Conservation (phyloP, 2,113 vertebrate species). For the Aramus guarauna region DNA sequence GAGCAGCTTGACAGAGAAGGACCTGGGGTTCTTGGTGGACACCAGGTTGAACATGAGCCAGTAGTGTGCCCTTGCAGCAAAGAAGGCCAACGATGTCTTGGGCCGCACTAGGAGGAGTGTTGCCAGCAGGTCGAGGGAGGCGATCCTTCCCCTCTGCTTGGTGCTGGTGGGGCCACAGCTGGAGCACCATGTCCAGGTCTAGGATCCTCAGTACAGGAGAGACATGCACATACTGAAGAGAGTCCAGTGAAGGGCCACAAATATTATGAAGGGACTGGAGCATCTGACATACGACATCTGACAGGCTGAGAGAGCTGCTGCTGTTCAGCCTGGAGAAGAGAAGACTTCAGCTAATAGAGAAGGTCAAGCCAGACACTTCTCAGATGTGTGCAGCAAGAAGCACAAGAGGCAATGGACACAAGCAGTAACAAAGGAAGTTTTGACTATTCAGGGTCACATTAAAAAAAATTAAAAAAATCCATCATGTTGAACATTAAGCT, state of each 20-base stretch:
- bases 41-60: neutral
- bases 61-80: accelerated
- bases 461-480: neutral
- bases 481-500: neutral
- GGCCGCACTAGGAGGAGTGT: neutral
- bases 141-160: neutral
- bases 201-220: neutral
- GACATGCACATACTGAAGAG: neutral
- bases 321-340: neutral
- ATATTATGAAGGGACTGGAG: neutral
- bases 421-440: neutral
- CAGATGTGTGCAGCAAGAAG: neutral
- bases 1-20: neutral
- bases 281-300: neutral
- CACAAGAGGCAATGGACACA: neutral
- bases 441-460: neutral
- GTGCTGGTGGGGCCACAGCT: neutral
- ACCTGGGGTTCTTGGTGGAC: neutral
- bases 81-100: accelerated
- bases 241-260: neutral
- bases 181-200: neutral
- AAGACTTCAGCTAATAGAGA: neutral
- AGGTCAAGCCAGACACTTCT: neutral
- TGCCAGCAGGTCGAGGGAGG: neutral
- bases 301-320: neutral